These are phyloP conservation scores for Corythaixoides concolor DNA, from an alignment of 2,113 vertebrate genomes.

Conservation along the genomic window DNA sequence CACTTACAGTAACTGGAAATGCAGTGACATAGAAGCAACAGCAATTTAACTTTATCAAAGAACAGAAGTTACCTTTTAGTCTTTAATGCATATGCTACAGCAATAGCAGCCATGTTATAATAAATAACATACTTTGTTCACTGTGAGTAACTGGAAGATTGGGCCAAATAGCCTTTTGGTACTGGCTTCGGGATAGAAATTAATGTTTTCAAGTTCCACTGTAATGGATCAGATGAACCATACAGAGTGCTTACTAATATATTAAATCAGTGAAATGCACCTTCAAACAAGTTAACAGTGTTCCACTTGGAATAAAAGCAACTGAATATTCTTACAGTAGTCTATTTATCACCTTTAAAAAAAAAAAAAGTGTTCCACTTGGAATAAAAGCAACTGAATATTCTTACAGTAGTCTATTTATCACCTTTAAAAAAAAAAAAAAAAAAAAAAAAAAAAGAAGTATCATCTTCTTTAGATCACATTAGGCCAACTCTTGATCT, in stretches of 20 bases:
- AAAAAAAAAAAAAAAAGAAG: neutral
- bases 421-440: neutral
- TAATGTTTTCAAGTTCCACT: neutral
- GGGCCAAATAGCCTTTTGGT: neutral
- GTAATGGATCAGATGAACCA: neutral
- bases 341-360: neutral
- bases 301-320: neutral
- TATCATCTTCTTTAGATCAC: neutral
- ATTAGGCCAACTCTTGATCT: neutral
- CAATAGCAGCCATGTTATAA: neutral
- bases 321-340: neutral
- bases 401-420: neutral
- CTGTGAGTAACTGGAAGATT: neutral
- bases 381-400: neutral
- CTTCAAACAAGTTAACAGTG: neutral
- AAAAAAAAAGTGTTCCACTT: neutral
- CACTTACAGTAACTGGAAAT: neutral
- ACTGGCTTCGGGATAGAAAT: neutral
- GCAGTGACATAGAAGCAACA: neutral
- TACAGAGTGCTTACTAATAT: neutral
- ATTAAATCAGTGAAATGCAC: neutral
- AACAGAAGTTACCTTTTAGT: neutral
- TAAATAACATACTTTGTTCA: neutral
- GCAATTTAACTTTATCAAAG: neutral
- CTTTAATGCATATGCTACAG: neutral